These are phyloP conservation scores for Rhopalosiphum maidis DNA, from an alignment of 1,140 invertebrate genomes.

Conservation along the genomic window DNA sequence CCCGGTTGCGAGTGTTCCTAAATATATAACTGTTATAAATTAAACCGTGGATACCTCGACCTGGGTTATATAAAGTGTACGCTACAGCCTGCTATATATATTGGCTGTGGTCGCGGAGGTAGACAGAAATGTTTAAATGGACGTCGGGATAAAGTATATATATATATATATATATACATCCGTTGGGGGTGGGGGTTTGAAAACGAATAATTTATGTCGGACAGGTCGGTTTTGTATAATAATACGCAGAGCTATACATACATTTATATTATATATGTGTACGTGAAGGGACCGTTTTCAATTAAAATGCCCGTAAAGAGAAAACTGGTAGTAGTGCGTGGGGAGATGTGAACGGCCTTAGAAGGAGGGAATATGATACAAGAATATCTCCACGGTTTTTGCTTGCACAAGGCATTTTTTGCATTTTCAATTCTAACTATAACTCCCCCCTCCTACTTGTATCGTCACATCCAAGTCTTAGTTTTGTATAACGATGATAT, in stretches of 20 bases:
- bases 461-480: background rate
- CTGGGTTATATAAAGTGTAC: background rate
- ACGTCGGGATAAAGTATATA: background rate
- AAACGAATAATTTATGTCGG: constrained; percentile 57
- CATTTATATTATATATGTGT: constrained; percentile 9
- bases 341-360: background rate
- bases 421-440: constrained; percentile 11
- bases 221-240: constrained; percentile 51
- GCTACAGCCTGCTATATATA: background rate
- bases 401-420: background rate
- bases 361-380: background rate
- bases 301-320: constrained; percentile 52
- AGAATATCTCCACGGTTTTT: constrained; percentile 36
- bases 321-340: background rate
- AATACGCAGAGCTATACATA: background rate
- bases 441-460: background rate
- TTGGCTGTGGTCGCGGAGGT: background rate
- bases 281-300: constrained; percentile 44
- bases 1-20: background rate
- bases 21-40: constrained; percentile 42
- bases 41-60: constrained; percentile 9
- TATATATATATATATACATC: background rate
- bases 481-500: background rate
- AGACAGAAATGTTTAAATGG: constrained; percentile 40
- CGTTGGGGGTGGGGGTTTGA: background rate